Conservation (phyloP, 2,797 vertebrate genomes). For the Anguilla obscura region DNA sequence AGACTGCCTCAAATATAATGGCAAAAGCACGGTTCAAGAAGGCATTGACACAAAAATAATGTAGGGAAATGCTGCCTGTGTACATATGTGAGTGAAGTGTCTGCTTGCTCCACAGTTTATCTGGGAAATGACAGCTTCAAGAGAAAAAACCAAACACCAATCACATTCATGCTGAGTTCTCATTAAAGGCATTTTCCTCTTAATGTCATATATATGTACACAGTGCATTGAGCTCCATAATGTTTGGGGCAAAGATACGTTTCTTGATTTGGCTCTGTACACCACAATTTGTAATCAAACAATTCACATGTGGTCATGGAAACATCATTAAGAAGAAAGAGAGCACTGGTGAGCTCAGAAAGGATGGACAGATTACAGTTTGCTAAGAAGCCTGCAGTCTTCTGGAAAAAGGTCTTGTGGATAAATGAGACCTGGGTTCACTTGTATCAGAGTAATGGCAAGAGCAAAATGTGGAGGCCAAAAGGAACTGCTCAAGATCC, state of each 20-base stretch:
- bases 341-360: too few species aligned
- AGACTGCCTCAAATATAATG: constrained; percentile 7
- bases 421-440: too few species aligned
- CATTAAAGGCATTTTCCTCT: constrained; percentile 35
- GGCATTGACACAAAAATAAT: constrained; percentile 13
- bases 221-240: not conserved
- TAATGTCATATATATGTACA: constrained; percentile 23
- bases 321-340: too few species aligned
- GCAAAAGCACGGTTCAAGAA: constrained; percentile 20
- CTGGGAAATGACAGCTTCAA: constrained; percentile 36
- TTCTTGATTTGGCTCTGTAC: too few species aligned
- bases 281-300: too few species aligned
- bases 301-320: too few species aligned
- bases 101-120: constrained; percentile 32
- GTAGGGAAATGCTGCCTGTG: constrained; percentile 17
- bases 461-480: too few species aligned
- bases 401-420: too few species aligned
- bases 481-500: too few species aligned
- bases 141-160: constrained; percentile 34
- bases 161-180: constrained; percentile 30
- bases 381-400: too few species aligned
- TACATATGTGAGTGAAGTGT: constrained; percentile 40
- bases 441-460: too few species aligned
- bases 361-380: too few species aligned
- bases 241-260: not conserved